Conservation (phyloP, 2,888 invertebrate species). For the Coelopa pilipes region DNA sequence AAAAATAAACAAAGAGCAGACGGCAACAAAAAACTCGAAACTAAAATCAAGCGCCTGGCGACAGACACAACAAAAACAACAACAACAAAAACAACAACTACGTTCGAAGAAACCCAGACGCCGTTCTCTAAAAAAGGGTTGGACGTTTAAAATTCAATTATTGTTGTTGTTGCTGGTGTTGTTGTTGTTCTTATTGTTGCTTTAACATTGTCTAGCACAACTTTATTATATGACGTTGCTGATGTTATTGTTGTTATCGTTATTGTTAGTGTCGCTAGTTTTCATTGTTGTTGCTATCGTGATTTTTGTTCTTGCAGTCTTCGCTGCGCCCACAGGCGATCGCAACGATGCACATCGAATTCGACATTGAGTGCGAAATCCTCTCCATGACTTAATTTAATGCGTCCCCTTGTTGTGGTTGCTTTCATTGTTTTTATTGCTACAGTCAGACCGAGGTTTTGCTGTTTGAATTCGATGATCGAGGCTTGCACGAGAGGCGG, state of each 20-base stretch:
- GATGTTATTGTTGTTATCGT: neutral
- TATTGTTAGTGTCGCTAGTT: neutral
- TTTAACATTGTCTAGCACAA: neutral
- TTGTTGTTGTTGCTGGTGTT: constrained; percentile 17
- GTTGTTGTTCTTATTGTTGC: constrained; percentile 17
- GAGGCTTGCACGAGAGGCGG: too few relatives aligned
- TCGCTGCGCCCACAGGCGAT: neutral
- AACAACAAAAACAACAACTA: neutral
- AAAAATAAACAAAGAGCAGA: too few relatives aligned
- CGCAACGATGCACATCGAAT: constrained; percentile 26
- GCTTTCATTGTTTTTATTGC: neutral
- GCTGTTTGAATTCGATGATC: too few relatives aligned
- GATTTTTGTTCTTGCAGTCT: neutral
- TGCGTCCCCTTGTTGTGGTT: neutral
- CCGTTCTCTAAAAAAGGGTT: constrained; percentile 18
- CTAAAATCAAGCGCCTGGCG: neutral
- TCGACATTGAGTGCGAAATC: constrained; percentile 30
- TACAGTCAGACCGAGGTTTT: too few relatives aligned
- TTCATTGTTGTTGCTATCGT: constrained; percentile 2
- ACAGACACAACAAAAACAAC: neutral
- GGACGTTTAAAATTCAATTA: constrained; percentile 36
- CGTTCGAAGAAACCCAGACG: neutral
- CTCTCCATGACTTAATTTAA: constrained; percentile 32
- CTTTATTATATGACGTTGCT: constrained; percentile 6
- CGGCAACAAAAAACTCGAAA: neutral